These are phyloP conservation scores for Pyrocoelia pectoralis DNA, from an alignment of 2,888 invertebrate species.

Conservation along the genomic window DNA sequence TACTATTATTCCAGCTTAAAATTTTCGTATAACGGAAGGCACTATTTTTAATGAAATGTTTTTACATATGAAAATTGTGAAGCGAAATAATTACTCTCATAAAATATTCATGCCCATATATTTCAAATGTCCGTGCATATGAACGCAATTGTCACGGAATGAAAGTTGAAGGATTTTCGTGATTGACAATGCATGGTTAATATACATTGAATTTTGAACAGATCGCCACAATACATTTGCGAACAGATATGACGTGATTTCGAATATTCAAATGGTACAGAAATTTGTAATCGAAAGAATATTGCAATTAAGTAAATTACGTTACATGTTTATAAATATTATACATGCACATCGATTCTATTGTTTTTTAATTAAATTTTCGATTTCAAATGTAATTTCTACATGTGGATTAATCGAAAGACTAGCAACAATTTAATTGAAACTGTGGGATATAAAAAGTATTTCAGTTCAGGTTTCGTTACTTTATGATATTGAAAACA, in stretches of 20 bases:
- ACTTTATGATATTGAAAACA: too few species aligned
- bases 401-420: too few species aligned
- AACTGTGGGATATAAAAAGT: too few species aligned
- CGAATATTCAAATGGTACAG: conserved; percentile 3
- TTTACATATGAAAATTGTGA: conserved; percentile 37
- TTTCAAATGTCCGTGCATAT: conserved; percentile 36
- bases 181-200: conserved; percentile 38
- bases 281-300: conserved; percentile 14
- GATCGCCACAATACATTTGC: conserved; percentile 9
- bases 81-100: conserved; percentile 38
- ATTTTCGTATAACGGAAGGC: conserved; percentile 9
- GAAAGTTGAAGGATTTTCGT: conserved; percentile 35
- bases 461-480: too few species aligned
- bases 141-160: conserved; percentile 37
- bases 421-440: too few species aligned
- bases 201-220: conserved; percentile 35
- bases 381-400: too few species aligned
- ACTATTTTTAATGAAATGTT: conserved; percentile 31
- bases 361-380: not conserved
- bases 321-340: not conserved
- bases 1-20: conserved; percentile 5
- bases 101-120: conserved; percentile 36
- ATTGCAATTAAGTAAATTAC: conserved; percentile 17
- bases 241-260: conserved; percentile 24
- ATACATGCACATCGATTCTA: not conserved